These are phyloP conservation scores for Cinara cedri DNA, from an alignment of 2,888 invertebrate genomes.

Conservation along the genomic window DNA sequence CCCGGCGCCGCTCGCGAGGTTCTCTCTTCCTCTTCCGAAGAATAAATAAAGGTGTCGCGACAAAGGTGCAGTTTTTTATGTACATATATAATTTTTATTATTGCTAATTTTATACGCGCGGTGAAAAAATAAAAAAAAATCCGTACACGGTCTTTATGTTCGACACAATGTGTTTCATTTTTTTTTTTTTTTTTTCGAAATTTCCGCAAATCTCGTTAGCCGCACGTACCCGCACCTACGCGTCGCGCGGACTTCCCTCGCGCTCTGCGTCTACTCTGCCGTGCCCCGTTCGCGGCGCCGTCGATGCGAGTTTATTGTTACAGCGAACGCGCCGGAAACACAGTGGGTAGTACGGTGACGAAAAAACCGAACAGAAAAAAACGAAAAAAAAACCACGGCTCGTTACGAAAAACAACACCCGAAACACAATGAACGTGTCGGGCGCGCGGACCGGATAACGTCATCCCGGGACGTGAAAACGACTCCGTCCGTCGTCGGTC, in stretches of 20 bases:
- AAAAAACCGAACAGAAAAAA: no score
- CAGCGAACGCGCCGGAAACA: neutral
- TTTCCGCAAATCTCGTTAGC: neutral
- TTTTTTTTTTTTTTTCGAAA: no score
- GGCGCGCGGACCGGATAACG: slow-evolving; percentile 37
- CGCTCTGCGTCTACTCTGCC: no score
- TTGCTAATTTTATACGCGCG: no score
- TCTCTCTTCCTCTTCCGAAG: neutral
- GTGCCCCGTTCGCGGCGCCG: no score
- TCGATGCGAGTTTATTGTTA: neutral
- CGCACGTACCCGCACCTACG: no score
- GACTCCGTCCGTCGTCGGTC: slow-evolving; percentile 43
- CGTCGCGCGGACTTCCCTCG: no score
- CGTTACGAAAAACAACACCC: slow-evolving; percentile 28
- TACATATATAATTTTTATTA: no score
- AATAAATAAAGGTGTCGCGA: slow-evolving; percentile 29
- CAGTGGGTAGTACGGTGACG: neutral
- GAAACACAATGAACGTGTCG: slow-evolving; percentile 52
- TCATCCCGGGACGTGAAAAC: slow-evolving; percentile 43
- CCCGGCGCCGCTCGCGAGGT: neutral
- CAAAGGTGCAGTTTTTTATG: slow-evolving; percentile 8
- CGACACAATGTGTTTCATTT: neutral
- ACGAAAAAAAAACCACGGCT: neutral
- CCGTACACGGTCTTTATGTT: neutral
- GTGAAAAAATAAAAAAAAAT: neutral